Base-by-base conservation (phyloP, 2,888 invertebrate species). In the Caenorhabditis sulstoni region DNA sequence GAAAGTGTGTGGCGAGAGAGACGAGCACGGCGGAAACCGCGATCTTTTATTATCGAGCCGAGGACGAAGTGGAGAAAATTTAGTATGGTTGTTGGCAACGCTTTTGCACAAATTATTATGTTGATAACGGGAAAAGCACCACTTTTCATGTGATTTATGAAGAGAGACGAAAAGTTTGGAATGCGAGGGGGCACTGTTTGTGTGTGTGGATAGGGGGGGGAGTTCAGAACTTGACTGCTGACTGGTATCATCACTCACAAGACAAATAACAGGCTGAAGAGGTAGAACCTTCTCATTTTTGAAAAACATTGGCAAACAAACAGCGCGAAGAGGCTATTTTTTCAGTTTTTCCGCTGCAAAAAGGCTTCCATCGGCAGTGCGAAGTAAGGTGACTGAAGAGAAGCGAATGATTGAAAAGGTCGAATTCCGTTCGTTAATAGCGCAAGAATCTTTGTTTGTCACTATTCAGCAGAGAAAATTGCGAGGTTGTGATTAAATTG, bases 281-380 rank as follows among this genome's bases (percentile, higher is more conserved):
- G 44, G 44, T 58, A 53, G 62, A 68, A 70, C 65, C 57, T 41
- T 7, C 29, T n/a, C 29, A 3, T 29, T 29, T 39, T 61, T 70
- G 20, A 35, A 77, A 77, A 77, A 77, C 77, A 77, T 77, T 23
- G 4, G 70, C 70, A 77, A 77, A 65, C 70, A 77, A 77, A 77
- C 61, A 71, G 55, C 37, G 18, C 41, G 39, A 57, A 20, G 22
- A 41, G 22, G 22, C 11, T 55, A 16, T 55, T 35, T 68, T 58
- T 59, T 44, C 3, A 29, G 29, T 29, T 29, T 29, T 29, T n/a
- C n/a, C 29, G 3, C 29, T 61, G 52, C 44, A 61, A 23, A 12
- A 35, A 5, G 12, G 7, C 23, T 12, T 14, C 23, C 23, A 29
- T 52, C 12, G 4, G 12, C 3, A n/a, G 14, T 22, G 11, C 8